Conservation (phyloP, 1,140 invertebrate species). For the Drosophila ficusphila region DNA sequence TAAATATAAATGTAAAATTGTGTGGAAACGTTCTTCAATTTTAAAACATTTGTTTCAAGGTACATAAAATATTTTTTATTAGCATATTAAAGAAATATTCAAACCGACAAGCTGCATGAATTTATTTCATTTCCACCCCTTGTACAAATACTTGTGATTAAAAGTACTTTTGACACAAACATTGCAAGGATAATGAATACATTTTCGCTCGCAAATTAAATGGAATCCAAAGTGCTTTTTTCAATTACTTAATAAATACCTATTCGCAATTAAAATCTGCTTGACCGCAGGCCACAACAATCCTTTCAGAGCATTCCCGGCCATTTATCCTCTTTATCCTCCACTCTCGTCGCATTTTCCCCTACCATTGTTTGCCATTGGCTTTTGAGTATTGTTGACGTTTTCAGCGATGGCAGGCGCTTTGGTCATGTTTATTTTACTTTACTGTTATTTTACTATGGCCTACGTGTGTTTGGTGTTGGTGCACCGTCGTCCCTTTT, state of each 20-base stretch:
- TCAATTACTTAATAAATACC: slow-evolving; percentile 27
- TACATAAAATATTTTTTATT: too few relatives aligned
- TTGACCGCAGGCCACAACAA: slow-evolving; percentile 32
- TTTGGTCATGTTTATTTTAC: slow-evolving; percentile 67
- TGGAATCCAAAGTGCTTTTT: slow-evolving; percentile 3
- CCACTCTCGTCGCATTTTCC: not conserved
- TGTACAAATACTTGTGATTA: not conserved
- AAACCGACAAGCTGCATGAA: too few relatives aligned
- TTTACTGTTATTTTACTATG: slow-evolving; percentile 63
- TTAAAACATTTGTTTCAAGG: too few relatives aligned
- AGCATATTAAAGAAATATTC: too few relatives aligned
- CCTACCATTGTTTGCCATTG: slow-evolving; percentile 30
- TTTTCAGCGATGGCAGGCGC: slow-evolving; percentile 39
- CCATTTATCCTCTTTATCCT: slow-evolving; percentile 1
- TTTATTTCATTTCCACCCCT: too few relatives aligned
- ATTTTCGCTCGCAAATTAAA: not conserved
- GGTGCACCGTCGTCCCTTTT: not conserved
- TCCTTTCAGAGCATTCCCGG: slow-evolving; percentile 7
- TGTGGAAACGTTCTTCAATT: too few relatives aligned
- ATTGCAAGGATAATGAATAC: not conserved
- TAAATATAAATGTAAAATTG: too few relatives aligned
- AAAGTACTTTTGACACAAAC: not conserved
- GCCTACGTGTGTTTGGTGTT: slow-evolving; percentile 53
- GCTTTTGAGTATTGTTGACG: slow-evolving; percentile 30
- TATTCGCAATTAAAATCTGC: slow-evolving; percentile 19